These are phyloP conservation scores for Stegodyphus mimosarum DNA, from an alignment of 1,140 invertebrate species.

Conservation along the genomic window DNA sequence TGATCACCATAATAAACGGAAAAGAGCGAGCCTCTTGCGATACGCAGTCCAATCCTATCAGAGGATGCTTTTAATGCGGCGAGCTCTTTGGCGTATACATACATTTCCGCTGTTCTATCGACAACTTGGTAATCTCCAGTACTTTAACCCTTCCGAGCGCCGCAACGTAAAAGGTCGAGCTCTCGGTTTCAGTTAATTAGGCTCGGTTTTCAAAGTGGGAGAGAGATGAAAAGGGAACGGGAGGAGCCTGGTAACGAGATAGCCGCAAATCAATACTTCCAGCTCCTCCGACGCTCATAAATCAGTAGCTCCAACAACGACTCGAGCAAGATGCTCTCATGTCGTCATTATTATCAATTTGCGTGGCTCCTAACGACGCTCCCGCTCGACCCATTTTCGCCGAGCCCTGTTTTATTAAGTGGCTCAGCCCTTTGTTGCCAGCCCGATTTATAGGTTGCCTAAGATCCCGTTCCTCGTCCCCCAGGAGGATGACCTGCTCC, in stretches of 20 bases:
- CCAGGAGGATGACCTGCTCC: constrained; percentile 36
- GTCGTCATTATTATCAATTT: constrained; percentile 60
- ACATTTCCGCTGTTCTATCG: constrained; percentile 42
- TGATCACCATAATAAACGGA: constrained; percentile 56
- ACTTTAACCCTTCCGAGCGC: constrained; percentile 51
- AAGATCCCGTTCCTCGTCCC: constrained; percentile 25
- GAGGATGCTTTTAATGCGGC: constrained; percentile 49
- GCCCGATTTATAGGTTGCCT: constrained; percentile 52
- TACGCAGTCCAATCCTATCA: constrained; percentile 49
- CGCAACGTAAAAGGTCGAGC: constrained; percentile 50
- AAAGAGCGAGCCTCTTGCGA: constrained; percentile 1
- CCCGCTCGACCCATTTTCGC: constrained; percentile 53
- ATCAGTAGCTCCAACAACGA: constrained; percentile 42
- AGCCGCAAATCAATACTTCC: constrained; percentile 50
- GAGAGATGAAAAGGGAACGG: constrained; percentile 41
- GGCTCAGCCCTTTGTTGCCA: constrained; percentile 57
- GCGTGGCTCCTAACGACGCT: constrained; percentile 51
- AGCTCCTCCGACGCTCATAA: constrained; percentile 36
- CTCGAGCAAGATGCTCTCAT: constrained; percentile 31
- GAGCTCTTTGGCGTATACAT: constrained; percentile 50
- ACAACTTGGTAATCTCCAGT: constrained; percentile 57
- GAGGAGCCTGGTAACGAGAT: constrained; percentile 44
- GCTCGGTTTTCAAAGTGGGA: constrained; percentile 45
- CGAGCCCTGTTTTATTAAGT: constrained; percentile 55
- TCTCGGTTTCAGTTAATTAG: constrained; percentile 58